Evolutionary conservation across 2,888 invertebrate species (phyloP).

Genomic region (Lycocerus yunnanus): DNA sequence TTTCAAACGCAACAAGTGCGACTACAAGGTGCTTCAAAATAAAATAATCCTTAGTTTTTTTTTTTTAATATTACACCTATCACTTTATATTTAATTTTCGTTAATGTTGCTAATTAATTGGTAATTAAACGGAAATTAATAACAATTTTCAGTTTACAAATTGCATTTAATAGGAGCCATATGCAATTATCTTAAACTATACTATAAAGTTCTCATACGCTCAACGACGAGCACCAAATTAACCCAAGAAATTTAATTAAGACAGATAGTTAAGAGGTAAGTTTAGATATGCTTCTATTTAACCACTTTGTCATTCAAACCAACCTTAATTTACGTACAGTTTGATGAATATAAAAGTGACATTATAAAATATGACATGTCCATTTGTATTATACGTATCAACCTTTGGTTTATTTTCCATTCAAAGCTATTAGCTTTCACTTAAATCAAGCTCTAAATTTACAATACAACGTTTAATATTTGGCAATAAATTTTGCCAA

Average conservation of each 20-base stretch:
- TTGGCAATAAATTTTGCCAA: neutral
- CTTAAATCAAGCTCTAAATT: neutral
- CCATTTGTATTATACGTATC: neutral
- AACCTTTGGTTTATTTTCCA: neutral
- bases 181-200: conserved; percentile 1
- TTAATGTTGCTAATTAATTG: neutral
- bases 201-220: conserved; percentile 6
- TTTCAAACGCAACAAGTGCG: neutral
- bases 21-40: neutral
- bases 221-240: conserved; percentile 8
- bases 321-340: conserved; percentile 2
- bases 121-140: neutral
- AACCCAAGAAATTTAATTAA: conserved; percentile 13
- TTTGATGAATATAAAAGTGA: conserved; percentile 9
- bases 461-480: neutral
- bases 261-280: conserved; percentile 13
- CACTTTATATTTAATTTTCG: neutral
- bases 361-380: neutral
- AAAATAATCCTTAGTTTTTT: neutral
- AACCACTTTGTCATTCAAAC: conserved; percentile 6
- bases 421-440: neutral
- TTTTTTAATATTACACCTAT: neutral
- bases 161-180: neutral
- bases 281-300: conserved; percentile 16
- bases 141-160: conserved; percentile 1